Evolutionary conservation across 2,797 vertebrate genomes (phyloP).

Genomic region (Garrulus glandarius): DNA sequence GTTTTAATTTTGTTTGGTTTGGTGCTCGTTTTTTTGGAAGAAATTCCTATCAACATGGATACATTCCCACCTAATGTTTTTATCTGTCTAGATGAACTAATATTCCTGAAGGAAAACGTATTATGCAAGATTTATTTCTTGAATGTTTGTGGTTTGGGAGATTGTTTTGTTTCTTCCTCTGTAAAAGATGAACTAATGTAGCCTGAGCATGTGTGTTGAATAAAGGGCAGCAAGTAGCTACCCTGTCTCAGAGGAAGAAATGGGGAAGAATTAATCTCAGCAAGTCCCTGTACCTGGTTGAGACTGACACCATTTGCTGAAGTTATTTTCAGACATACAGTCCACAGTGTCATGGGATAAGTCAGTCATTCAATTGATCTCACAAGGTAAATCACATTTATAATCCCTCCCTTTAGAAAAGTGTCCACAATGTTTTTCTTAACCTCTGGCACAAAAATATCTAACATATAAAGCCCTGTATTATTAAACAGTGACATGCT

Average conservation of each 20-base stretch:
- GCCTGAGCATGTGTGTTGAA: background rate
- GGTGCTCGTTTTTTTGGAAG: background rate
- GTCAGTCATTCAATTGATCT: background rate
- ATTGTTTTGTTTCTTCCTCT: background rate
- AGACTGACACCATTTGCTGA: background rate
- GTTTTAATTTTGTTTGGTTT: background rate
- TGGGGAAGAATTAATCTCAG: background rate
- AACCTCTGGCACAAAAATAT: background rate
- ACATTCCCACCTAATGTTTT: background rate
- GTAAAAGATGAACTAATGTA: background rate
- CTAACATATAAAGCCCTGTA: background rate
- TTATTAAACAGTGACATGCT: background rate
- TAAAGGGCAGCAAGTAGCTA: background rate
- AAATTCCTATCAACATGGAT: background rate
- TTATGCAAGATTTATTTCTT: background rate
- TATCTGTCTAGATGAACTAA: background rate
- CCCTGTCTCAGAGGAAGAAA: background rate
- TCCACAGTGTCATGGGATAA: background rate
- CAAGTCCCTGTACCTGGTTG: background rate
- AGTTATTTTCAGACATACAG: background rate
- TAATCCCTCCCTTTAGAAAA: background rate
- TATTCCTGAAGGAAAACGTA: background rate
- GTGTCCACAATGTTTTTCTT: background rate
- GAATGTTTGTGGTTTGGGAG: background rate
- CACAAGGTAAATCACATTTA: background rate